Conservation (phyloP, 2,113 vertebrate genomes). For the Geococcyx californianus region DNA sequence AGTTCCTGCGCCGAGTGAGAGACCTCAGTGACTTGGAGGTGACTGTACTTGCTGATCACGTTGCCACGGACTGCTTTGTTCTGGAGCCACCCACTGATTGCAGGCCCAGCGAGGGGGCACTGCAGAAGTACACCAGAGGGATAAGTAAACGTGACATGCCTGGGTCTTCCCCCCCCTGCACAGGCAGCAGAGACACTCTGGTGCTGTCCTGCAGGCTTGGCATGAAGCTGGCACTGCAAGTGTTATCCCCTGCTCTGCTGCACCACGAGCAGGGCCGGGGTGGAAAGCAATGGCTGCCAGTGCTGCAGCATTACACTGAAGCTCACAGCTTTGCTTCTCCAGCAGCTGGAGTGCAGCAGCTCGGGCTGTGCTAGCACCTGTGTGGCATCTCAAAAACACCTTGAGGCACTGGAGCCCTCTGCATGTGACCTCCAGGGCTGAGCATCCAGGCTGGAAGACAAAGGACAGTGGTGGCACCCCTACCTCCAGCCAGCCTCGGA, state of each 20-base stretch:
- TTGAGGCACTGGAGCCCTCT: neutral
- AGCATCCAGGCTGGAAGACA: neutral
- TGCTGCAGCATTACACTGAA: neutral
- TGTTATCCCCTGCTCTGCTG: accelerated
- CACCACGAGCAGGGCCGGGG: too few relatives aligned
- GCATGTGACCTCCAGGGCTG: neutral
- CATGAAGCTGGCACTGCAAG: neutral
- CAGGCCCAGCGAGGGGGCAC: neutral
- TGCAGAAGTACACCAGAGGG: neutral
- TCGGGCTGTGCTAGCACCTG: constrained; percentile 41
- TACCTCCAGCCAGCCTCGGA: constrained; percentile 19
- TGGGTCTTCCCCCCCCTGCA: neutral
- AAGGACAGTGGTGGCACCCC: neutral
- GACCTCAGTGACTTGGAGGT: neutral
- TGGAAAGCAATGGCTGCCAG: too few relatives aligned
- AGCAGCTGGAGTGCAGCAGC: constrained; percentile 37
- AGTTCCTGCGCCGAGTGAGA: constrained; percentile 44
- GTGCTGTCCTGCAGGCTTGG: neutral
- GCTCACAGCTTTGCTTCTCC: neutral
- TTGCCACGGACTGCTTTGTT: constrained; percentile 69
- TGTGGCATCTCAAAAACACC: constrained; percentile 1
- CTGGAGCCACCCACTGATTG: constrained; percentile 10
- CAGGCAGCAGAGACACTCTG: neutral
- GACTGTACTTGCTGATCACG: constrained; percentile 47
- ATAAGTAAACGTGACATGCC: accelerated